Conservation (phyloP, 1,140 invertebrate genomes). For the Zophobas atratus region DNA sequence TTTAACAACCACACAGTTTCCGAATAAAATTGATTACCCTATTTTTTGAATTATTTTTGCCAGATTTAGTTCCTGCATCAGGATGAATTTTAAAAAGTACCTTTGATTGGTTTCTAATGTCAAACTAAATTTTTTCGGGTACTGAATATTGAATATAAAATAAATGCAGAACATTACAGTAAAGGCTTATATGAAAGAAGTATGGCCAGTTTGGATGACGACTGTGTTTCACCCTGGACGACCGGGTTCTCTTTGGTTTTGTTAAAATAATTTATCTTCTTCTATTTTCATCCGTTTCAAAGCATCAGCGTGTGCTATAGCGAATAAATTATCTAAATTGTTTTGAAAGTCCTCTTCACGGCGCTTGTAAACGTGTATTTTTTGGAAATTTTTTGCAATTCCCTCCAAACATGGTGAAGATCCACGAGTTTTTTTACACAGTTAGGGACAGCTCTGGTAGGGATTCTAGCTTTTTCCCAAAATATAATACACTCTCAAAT, state of each 20-base stretch:
- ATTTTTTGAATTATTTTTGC: too few relatives aligned
- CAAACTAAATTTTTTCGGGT: too few relatives aligned
- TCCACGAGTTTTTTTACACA: conserved; percentile 60
- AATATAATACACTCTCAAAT: conserved; percentile 59
- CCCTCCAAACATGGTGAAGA: conserved; percentile 57
- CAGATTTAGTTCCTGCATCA: too few relatives aligned
- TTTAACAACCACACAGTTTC: too few relatives aligned
- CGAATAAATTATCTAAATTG: conserved; percentile 57
- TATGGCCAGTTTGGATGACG: too few relatives aligned
- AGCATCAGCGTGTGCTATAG: conserved; percentile 59
- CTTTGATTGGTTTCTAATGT: too few relatives aligned
- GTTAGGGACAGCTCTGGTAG: conserved; percentile 58
- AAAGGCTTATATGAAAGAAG: too few relatives aligned
- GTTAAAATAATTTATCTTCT: conserved; percentile 61
- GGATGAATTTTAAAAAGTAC: too few relatives aligned
- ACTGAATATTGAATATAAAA: too few relatives aligned
- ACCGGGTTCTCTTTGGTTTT: conserved; percentile 57
- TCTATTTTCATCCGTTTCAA: conserved; percentile 57
- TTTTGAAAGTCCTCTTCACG: conserved; percentile 53
- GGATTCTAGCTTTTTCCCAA: conserved; percentile 61
- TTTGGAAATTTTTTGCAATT: conserved; percentile 60
- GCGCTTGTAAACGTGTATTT: conserved; percentile 55
- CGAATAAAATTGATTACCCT: too few relatives aligned
- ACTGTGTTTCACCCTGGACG: conserved; percentile 26
- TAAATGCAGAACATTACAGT: too few relatives aligned